Evolutionary conservation across 2,888 invertebrate species (phyloP).

Genomic region (Microctonus aethiopoides): DNA sequence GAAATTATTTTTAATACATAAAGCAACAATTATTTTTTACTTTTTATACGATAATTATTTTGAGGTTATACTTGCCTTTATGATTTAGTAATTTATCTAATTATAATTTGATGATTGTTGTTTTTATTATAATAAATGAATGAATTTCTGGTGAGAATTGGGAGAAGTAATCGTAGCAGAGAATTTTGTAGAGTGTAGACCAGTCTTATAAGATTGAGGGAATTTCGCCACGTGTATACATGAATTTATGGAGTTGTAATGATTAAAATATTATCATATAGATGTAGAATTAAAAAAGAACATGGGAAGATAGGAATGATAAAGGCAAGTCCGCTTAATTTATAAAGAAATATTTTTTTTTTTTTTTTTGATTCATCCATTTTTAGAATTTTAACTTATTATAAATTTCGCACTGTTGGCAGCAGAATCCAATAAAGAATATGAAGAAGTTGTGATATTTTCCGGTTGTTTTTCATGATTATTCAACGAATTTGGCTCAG

Average conservation of each 20-base stretch:
- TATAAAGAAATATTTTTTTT: neutral
- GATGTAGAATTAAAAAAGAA: neutral
- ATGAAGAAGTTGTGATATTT: constrained; percentile 44
- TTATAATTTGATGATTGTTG: too few relatives aligned
- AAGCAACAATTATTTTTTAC: neutral
- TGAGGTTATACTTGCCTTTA: neutral
- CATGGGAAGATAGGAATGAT: neutral
- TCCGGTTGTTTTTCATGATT: constrained; percentile 32
- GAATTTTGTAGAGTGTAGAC: too few relatives aligned
- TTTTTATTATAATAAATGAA: too few relatives aligned
- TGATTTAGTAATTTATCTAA: neutral
- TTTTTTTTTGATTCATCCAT: neutral
- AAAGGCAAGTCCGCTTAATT: constrained; percentile 1
- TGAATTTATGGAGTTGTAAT: too few relatives aligned
- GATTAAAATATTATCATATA: too few relatives aligned
- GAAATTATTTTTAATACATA: neutral
- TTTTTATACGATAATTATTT: neutral
- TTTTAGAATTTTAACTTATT: constrained; percentile 37
- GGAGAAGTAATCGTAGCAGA: too few relatives aligned
- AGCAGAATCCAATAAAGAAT: constrained; percentile 50
- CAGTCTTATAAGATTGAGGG: too few relatives aligned
- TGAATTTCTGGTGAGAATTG: too few relatives aligned
- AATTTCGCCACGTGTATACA: neutral
- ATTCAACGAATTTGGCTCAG: constrained; percentile 23
- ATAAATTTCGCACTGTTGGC: constrained; percentile 51